These are phyloP conservation scores for Gadus chalcogrammus DNA, from an alignment of 2,113 vertebrate species.

Conservation along the genomic window DNA sequence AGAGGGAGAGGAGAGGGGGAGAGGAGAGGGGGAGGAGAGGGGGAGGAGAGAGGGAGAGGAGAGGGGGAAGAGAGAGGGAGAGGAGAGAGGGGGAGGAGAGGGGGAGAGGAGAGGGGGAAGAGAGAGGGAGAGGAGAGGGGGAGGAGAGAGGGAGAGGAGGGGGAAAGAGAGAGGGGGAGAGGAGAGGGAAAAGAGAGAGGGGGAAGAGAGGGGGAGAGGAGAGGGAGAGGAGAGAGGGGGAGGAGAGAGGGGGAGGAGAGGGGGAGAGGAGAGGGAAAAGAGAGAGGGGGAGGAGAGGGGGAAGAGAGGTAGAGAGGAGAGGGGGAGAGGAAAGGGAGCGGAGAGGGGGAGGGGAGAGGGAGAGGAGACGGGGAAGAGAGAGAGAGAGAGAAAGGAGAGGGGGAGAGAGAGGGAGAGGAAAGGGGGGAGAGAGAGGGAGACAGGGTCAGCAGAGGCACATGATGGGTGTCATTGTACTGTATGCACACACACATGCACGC, in stretches of 20 bases:
- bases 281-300: too few species aligned
- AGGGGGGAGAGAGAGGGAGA: constrained; percentile 25
- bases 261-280: constrained; percentile 43
- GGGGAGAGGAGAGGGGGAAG: too few species aligned
- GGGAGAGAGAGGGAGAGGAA: constrained; percentile 3
- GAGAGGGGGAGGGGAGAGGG: too few species aligned
- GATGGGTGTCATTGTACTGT: constrained; percentile 59
- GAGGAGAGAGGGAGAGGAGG: too few species aligned
- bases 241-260: constrained; percentile 16
- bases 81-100: too few species aligned
- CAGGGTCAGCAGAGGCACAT: constrained; percentile 40
- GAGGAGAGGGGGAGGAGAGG: constrained; percentile 27
- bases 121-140: too few species aligned
- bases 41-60: too few species aligned
- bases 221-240: constrained; percentile 14
- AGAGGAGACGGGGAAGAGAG: constrained; percentile 60
- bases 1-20: constrained; percentile 14
- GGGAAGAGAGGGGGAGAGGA: constrained; percentile 34
- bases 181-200: constrained; percentile 46
- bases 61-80: constrained; percentile 52
- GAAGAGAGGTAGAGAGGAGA: constrained; percentile 44
- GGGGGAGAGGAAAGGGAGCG: constrained; percentile 1
- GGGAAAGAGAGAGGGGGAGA: too few species aligned
- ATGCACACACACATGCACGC: constrained; percentile 12
- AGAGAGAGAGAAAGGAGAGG: constrained; percentile 30